Evolutionary conservation across 1,140 invertebrate species (phyloP).

Genomic region (Aporrectodea caliginosa): DNA sequence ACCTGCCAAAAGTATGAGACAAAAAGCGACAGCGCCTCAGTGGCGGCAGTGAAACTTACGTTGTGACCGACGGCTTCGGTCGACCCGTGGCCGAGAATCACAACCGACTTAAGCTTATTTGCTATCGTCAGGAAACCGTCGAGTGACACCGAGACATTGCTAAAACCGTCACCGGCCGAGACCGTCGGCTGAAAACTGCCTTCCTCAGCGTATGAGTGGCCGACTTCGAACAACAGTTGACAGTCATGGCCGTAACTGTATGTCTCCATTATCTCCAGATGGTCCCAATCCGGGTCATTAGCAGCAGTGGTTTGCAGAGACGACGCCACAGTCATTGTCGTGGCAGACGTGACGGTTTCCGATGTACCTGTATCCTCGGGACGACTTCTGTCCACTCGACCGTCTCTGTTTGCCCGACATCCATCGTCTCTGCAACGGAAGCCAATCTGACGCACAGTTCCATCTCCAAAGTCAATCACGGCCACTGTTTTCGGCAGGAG

Average conservation of each 20-base stretch:
- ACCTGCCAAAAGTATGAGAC: not conserved
- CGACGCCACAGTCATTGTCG: not conserved
- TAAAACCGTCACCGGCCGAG: not conserved
- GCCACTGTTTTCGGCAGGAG: not conserved
- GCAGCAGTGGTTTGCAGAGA: not conserved
- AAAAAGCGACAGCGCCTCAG: not conserved
- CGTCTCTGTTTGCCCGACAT: not conserved
- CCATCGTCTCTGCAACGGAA: not conserved
- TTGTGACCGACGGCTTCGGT: not conserved
- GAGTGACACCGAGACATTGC: not conserved
- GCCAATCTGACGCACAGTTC: not conserved
- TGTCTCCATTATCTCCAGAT: not conserved
- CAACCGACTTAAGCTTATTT: not conserved
- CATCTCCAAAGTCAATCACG: not conserved
- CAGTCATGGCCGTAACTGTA: not conserved
- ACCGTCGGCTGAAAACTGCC: not conserved
- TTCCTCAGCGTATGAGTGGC: not conserved
- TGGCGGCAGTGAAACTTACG: not conserved
- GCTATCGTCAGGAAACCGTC: not conserved
- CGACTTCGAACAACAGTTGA: not conserved
- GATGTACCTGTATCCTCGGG: not conserved
- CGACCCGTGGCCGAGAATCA: not conserved
- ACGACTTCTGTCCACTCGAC: not conserved
- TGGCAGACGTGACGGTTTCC: not conserved
- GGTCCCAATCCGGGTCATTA: not conserved